phyloP scores from a whole-genome alignment of 2,113 vertebrate species.

The Stigmatopora nigra region DNA sequence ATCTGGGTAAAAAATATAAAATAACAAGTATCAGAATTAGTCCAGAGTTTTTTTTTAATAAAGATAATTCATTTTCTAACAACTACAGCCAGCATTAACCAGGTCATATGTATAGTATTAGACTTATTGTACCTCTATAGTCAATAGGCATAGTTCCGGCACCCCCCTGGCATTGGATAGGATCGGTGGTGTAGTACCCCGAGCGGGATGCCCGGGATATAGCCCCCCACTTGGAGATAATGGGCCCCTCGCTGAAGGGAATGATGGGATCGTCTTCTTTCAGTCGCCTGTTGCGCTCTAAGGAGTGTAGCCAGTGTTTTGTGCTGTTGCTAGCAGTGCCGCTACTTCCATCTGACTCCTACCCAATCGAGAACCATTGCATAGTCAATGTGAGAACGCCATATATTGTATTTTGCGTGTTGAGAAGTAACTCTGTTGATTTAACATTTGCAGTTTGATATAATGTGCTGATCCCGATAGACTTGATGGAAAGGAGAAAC shows the following conservation, averaged over 20 bases:
- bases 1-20: conserved; percentile 64
- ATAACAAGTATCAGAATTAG: background rate
- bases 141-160: conserved; percentile 85
- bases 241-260: conserved; percentile 91
- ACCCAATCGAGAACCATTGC: background rate
- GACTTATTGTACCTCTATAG: conserved; percentile 76
- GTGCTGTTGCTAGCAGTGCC: conserved; percentile 59
- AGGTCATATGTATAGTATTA: too few species aligned
- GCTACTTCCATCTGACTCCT: conserved; percentile 77
- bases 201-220: conserved; percentile 92
- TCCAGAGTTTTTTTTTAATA: too few species aligned
- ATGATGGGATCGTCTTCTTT: conserved; percentile 97
- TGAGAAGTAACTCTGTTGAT: background rate
- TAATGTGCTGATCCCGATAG: background rate
- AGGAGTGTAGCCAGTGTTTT: conserved; percentile 80
- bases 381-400: too few species aligned
- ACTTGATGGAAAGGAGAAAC: background rate
- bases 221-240: conserved; percentile 97
- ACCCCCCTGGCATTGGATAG: conserved; percentile 87
- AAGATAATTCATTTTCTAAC: background rate
- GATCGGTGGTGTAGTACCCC: conserved; percentile 88
- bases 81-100: too few species aligned
- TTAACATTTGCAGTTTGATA: background rate
- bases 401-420: background rate
- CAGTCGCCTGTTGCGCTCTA: conserved; percentile 80